Evolutionary conservation across 2,113 vertebrate species (phyloP).

Genomic region (Tachycineta bicolor): DNA sequence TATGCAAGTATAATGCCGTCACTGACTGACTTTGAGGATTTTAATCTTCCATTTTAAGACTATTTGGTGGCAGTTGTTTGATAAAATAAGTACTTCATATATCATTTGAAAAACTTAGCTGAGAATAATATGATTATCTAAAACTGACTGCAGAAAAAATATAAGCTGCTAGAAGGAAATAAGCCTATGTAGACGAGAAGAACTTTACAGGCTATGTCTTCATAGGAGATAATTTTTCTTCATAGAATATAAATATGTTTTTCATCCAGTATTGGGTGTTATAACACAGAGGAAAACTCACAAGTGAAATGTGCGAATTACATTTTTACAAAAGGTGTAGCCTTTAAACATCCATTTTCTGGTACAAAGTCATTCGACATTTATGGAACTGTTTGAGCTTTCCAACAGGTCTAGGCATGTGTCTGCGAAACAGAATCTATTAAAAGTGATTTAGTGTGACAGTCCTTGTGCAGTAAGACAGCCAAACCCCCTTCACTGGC

Average conservation of each 20-base stretch:
- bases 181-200: neutral
- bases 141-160: neutral
- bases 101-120: neutral
- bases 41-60: conserved; percentile 6
- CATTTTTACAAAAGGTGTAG: neutral
- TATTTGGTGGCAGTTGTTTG: neutral
- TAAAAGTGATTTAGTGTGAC: neutral
- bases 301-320: neutral
- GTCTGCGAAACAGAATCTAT: neutral
- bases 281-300: neutral
- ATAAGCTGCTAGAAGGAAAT: neutral
- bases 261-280: neutral
- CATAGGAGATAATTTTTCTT: neutral
- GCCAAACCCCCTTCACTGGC: neutral
- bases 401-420: neutral
- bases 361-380: neutral
- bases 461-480: neutral
- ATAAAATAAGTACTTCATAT: neutral
- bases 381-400: neutral
- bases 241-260: neutral
- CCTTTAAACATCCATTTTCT: neutral
- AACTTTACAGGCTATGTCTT: neutral
- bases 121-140: neutral
- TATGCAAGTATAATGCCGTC: neutral
- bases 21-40: neutral